phyloP scores from a whole-genome alignment of 2,113 vertebrate genomes.

The Apus apus region DNA sequence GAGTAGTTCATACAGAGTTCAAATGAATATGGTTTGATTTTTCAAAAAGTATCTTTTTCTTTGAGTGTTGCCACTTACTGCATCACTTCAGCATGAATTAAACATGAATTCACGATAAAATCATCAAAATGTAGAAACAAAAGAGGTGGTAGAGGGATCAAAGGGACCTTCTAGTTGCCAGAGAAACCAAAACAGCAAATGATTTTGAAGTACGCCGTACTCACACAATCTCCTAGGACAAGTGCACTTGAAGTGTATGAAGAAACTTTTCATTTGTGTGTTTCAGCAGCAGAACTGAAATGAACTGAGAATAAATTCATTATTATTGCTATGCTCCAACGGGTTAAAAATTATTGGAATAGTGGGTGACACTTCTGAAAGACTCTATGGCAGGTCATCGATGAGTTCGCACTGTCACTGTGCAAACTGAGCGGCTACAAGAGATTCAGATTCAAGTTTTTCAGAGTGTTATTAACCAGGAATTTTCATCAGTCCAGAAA shows the following conservation, averaged over 20 bases:
- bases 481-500: background rate
- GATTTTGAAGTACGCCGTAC: conserved; percentile 25
- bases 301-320: background rate
- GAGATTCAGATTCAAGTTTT: background rate
- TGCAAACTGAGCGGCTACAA: background rate
- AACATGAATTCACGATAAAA: conserved; percentile 73
- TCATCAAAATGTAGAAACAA: conserved; percentile 73
- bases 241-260: background rate
- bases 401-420: background rate
- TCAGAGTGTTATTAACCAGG: background rate
- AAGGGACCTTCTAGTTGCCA: conserved; percentile 62
- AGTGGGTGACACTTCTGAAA: background rate
- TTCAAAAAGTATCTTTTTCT: conserved; percentile 31
- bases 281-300: background rate
- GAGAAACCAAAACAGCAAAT: conserved; percentile 60
- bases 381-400: accelerated
- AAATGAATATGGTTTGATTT: conserved; percentile 60
- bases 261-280: background rate
- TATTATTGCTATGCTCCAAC: background rate
- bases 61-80: conserved; percentile 64
- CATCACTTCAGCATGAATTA: conserved; percentile 64
- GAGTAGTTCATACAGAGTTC: conserved; percentile 64
- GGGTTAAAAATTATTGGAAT: background rate
- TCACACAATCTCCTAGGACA: background rate
- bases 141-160: conserved; percentile 56